phyloP scores from a whole-genome alignment of 2,797 vertebrate genomes.

The Phoeniculus purpureus region DNA sequence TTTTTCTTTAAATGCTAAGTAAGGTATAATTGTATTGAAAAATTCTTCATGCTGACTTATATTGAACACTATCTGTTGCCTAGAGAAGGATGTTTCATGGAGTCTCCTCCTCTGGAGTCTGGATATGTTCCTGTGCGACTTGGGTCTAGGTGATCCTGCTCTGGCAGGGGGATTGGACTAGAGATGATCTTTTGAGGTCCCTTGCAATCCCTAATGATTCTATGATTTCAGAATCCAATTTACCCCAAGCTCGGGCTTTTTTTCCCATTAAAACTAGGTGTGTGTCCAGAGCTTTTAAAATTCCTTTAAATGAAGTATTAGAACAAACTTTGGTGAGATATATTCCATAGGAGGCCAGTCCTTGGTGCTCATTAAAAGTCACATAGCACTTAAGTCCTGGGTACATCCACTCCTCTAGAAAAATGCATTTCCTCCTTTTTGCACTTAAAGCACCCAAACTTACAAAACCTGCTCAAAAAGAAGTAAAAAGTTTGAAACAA shows the following conservation, averaged over 20 bases:
- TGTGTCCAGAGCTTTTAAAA: not conserved
- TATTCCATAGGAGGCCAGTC: not conserved
- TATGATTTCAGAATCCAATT: not conserved
- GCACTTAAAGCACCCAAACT: not conserved
- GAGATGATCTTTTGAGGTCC: too few species aligned
- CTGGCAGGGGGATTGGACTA: too few species aligned
- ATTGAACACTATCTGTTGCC: conserved; percentile 57
- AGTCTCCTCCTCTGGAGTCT: too few species aligned
- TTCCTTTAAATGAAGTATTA: not conserved
- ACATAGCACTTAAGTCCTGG: not conserved
- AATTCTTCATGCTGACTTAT: conserved; percentile 26
- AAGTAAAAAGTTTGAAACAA: conserved; percentile 1
- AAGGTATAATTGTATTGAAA: not conserved
- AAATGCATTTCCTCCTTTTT: conserved; percentile 35
- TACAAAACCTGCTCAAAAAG: not conserved
- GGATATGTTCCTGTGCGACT: too few species aligned
- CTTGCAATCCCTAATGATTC: too few species aligned
- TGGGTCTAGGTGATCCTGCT: too few species aligned
- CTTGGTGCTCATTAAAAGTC: not conserved
- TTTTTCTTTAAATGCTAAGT: conserved; percentile 38
- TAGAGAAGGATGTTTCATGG: conserved; percentile 31
- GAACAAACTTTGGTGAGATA: not conserved
- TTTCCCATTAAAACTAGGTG: not conserved
- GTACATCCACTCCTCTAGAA: conserved; percentile 46
- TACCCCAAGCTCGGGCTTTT: not conserved